phyloP scores from a whole-genome alignment of 2,797 vertebrate genomes.

The Centropyge bicolor region DNA sequence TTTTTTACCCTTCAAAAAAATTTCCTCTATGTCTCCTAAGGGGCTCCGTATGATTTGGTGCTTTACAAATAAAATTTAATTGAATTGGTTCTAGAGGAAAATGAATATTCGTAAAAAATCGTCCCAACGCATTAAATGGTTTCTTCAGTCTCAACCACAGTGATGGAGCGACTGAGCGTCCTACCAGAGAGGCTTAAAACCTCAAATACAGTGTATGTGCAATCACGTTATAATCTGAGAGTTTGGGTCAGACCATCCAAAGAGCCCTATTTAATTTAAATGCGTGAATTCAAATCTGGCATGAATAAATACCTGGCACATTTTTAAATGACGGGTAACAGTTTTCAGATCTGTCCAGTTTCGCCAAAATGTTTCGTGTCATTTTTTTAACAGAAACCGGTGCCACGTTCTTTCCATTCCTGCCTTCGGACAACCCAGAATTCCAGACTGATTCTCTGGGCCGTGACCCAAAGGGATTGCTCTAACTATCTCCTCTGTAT shows the following conservation, averaged over 20 bases:
- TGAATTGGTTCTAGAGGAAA: no score
- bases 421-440: conserved; percentile 64
- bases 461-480: conserved; percentile 69
- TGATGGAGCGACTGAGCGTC: neutral
- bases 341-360: neutral
- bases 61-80: no score
- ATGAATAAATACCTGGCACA: neutral
- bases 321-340: neutral
- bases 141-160: neutral
- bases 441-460: conserved; percentile 70
- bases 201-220: neutral
- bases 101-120: no score
- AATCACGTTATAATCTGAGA: neutral
- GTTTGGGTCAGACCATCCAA: neutral
- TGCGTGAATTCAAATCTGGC: neutral
- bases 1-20: no score
- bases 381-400: conserved; percentile 41
- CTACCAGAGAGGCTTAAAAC: neutral
- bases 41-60: no score
- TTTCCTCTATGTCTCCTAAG: no score
- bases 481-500: conserved; percentile 76
- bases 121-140: neutral
- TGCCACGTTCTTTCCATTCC: conserved; percentile 78
- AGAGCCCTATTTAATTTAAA: neutral
- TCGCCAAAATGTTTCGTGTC: conserved; percentile 19